Base-by-base conservation (phyloP, 2,797 vertebrate genomes). In the Sebastes trivittatus region DNA sequence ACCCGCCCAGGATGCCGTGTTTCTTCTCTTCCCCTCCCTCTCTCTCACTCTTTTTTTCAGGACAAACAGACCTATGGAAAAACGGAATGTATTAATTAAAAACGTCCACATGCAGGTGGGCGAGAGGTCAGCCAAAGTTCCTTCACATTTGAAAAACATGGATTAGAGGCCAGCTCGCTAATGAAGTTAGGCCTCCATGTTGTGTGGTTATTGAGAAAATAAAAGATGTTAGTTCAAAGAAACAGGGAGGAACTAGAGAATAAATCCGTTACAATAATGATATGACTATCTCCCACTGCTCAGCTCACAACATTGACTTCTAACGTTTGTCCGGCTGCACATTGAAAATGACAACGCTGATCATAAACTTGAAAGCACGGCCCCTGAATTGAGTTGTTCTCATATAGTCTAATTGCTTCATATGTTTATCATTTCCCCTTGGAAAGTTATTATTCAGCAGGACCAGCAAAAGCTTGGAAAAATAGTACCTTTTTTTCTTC, bases 31-130 rank as follows among this genome's bases (percentile, higher is more conserved):
- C 7, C 6, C 65, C 60, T 52, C 29, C 36, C 59, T 27, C 34
- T 38, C 11, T 14, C 32, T 61, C 36, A 49, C 27, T 61, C 7
- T 46, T 22, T 64, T 77, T 77, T 74, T 70, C 63, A 62, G 55
- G 60, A 69, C 71, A 89, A 86, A 88, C 68, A 86, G 73, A 83
- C 75, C 72, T 69, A 84, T 85, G 86, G 91, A 88, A 90, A 90
- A 90, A 74, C 32, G 22, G 30, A 85, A 84, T 84, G 79, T 58
- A 87, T 92, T 93, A 89, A 93, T 93, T 92, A 89, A 91, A 88
- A 87, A 34, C 1, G 4, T 83, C 74, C 25, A 78, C 76, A 83
- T 80, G 87, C 83, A 89, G 88, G 90, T 89, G 89, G 84, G 79
- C 23, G 5, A 46, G 63, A 80, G 88, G 88, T 90, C 89, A 82